These are phyloP conservation scores for Pedionomus torquatus DNA, from an alignment of 2,113 vertebrate species.

Conservation along the genomic window DNA sequence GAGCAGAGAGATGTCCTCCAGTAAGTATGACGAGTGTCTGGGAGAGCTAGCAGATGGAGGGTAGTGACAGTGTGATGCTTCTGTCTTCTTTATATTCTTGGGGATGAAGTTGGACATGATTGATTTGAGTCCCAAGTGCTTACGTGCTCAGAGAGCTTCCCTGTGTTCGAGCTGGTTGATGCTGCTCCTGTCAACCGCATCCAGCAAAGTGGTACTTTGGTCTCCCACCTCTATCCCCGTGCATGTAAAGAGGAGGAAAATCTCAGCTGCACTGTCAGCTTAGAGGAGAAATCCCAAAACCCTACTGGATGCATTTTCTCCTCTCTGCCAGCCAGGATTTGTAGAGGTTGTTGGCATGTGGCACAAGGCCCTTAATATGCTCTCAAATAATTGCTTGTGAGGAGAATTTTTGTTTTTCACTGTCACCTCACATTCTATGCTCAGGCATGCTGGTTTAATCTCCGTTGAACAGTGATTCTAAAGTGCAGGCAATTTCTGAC, in stretches of 20 bases:
- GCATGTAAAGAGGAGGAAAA: not conserved
- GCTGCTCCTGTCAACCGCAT: not conserved
- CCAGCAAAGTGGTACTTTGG: not conserved
- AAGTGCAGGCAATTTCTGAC: constrained; percentile 47
- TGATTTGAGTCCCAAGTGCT: not conserved
- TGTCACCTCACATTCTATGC: not conserved
- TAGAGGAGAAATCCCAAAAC: not conserved
- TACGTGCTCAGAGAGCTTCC: not conserved
- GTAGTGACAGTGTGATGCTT: not conserved
- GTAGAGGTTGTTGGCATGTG: not conserved
- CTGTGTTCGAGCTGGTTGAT: not conserved
- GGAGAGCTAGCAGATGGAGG: not conserved
- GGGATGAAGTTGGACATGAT: rapidly evolving
- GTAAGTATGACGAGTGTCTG: constrained; percentile 73
- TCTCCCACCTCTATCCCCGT: not conserved
- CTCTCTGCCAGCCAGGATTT: not conserved
- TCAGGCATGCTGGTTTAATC: not conserved
- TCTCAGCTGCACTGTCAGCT: not conserved
- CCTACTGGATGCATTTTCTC: not conserved
- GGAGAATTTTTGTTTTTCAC: not conserved
- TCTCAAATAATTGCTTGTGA: constrained; percentile 24
- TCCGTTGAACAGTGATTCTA: not conserved
- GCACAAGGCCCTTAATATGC: not conserved
- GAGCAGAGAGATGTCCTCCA: constrained; percentile 96
- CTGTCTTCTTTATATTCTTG: not conserved